phyloP scores from a whole-genome alignment of 2,113 vertebrate species.

The Bucco capensis region DNA sequence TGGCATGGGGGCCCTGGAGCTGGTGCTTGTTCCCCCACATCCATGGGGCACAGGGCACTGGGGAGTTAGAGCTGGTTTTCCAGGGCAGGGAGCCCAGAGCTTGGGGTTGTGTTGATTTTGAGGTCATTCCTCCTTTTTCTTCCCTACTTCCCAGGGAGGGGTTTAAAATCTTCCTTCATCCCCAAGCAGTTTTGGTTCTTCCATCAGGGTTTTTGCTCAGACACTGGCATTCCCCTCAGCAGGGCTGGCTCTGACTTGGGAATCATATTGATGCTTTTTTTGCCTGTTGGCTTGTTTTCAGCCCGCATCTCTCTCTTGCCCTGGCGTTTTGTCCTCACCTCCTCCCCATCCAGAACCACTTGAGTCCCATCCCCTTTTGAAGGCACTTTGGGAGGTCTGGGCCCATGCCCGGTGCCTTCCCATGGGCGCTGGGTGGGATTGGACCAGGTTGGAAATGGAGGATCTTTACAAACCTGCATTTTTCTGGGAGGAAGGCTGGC shows the following conservation, averaged over 20 bases:
- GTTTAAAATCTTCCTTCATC: not conserved
- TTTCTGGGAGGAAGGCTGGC: not conserved
- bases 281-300: not conserved
- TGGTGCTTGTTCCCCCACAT: fast-evolving
- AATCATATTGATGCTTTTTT: not conserved
- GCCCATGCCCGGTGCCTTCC: not conserved
- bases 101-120: not conserved
- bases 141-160: not conserved
- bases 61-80: not conserved
- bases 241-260: not conserved
- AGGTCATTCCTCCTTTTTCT: not conserved
- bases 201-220: not conserved
- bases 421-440: not conserved
- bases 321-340: not conserved
- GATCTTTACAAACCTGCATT: not conserved
- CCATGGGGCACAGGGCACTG: fast-evolving
- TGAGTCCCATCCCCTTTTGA: not conserved
- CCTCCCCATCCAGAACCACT: not conserved
- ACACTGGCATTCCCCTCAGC: not conserved
- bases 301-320: not conserved
- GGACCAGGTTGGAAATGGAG: not conserved
- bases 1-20: too few relatives aligned
- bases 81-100: not conserved
- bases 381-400: not conserved
- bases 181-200: not conserved